These are phyloP conservation scores for Sarcoramphus papa DNA, from an alignment of 2,797 vertebrate species.

Conservation along the genomic window DNA sequence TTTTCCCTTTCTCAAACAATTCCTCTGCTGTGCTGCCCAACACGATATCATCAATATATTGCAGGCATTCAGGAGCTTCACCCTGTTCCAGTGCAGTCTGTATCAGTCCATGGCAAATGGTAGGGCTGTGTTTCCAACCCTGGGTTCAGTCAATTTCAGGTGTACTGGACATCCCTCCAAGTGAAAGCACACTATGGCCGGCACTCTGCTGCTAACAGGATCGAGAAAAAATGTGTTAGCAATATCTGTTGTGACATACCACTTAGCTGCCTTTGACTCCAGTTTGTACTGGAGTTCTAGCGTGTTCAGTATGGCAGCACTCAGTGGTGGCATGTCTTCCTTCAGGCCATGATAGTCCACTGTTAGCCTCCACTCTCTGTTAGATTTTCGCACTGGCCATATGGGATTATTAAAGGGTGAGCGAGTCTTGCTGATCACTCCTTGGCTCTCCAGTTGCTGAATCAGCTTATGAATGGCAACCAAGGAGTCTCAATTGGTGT, in stretches of 20 bases:
- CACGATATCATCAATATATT: background rate
- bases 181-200: background rate
- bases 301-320: background rate
- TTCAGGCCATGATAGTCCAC: background rate
- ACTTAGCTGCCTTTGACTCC: background rate
- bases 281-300: background rate
- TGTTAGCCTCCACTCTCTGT: too few species aligned
- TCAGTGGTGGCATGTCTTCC: background rate
- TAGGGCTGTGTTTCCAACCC: background rate
- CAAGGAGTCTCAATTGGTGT: background rate
- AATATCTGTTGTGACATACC: too few species aligned
- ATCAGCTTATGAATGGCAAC: background rate
- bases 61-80: background rate
- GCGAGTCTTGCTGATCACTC: background rate
- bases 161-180: background rate
- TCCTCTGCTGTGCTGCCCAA: background rate
- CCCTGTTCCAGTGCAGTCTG: background rate
- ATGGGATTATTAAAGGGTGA: background rate
- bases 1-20: background rate
- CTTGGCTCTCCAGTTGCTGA: background rate
- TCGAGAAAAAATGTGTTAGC: background rate
- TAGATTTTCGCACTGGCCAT: background rate
- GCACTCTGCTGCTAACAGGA: background rate
- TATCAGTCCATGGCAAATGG: background rate
- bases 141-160: background rate